A percentile compares a stretch with the other conserved stretches of the same genome.
Evolutionary conservation across 1,140 invertebrate species (phyloP).

Genomic region (Brachionus rubens): DNA sequence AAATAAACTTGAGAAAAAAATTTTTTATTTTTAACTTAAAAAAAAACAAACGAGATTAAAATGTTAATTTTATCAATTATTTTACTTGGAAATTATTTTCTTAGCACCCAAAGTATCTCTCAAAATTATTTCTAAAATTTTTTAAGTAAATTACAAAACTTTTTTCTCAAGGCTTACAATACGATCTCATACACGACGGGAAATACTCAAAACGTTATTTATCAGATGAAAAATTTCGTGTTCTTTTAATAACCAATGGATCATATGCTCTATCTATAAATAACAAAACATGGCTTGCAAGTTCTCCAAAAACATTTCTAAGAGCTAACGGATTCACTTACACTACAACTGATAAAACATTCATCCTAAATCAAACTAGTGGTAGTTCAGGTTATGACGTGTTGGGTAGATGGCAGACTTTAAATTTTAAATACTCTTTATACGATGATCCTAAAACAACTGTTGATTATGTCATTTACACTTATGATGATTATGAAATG

Average conservation of each 20-base stretch:
- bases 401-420: conserved; percentile 22
- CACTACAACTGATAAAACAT: background rate
- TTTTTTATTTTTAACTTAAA: too few species aligned
- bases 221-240: background rate
- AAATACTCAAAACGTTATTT: background rate
- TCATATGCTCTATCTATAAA: conserved; percentile 11
- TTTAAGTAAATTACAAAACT: background rate
- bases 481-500: conserved; percentile 39
- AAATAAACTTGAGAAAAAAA: too few species aligned
- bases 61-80: too few species aligned
- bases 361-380: conserved; percentile 8
- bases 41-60: too few species aligned
- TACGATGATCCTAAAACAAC: background rate
- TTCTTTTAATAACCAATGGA: conserved; percentile 28
- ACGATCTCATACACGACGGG: background rate
- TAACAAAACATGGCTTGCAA: conserved; percentile 28
- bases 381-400: background rate
- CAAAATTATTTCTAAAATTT: background rate
- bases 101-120: background rate
- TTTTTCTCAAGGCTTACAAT: background rate
- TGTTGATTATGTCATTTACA: conserved; percentile 5
- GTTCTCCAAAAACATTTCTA: conserved; percentile 10
- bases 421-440: background rate
- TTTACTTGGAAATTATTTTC: too few species aligned
- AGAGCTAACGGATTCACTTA: conserved; percentile 28